Base-by-base conservation (phyloP, 2,113 vertebrate species). In the Vidua macroura region DNA sequence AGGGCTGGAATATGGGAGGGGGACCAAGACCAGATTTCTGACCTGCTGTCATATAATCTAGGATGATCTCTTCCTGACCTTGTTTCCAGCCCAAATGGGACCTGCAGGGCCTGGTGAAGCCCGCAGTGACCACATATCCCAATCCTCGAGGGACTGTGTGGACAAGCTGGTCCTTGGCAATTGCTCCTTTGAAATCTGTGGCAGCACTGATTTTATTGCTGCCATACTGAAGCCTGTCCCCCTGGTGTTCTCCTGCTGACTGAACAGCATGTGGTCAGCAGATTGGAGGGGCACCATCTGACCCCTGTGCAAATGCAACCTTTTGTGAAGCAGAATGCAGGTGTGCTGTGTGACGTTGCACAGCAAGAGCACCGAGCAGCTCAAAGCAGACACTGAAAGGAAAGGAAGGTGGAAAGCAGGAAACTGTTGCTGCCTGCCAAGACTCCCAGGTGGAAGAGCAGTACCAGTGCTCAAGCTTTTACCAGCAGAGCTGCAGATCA, bases 361-460 rank as follows among this genome's bases (percentile, higher is more conserved):
- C 41, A 72, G 56, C 49, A 75, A 88, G 75, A 52, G 37, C 76
- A 81, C 11, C 1, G 4, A 64, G 31, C n/a, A 62, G 46, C 74
- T 82, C 49, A 73, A 81, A 86, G 82, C 31, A 87, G 85, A 69
- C 24, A 23, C 49, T 37, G 41, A 28, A 81, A 79, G 39, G 31
- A 72, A 53, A 81, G 59, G 44, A 64, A 31, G 5, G 30, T 46
- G 48, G 56, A 88, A 72, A 83, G 31, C 44, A 87, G 67, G 62
- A 91, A 91, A 60, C 6, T 6, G 30, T 62, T 77, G 55, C 68
- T 78, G 59, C 80, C 66, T 92, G 69, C 62, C 0, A 0, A 68
- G 58, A 37, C 49, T 93, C 81, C 49, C 74, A 62, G 41, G 81
- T 56, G 52, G 74, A 76, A 84, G n/a, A 95, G 49, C 17, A 70